These are phyloP conservation scores for Salvelinus fontinalis DNA, from an alignment of 2,113 vertebrate species.

Conservation along the genomic window DNA sequence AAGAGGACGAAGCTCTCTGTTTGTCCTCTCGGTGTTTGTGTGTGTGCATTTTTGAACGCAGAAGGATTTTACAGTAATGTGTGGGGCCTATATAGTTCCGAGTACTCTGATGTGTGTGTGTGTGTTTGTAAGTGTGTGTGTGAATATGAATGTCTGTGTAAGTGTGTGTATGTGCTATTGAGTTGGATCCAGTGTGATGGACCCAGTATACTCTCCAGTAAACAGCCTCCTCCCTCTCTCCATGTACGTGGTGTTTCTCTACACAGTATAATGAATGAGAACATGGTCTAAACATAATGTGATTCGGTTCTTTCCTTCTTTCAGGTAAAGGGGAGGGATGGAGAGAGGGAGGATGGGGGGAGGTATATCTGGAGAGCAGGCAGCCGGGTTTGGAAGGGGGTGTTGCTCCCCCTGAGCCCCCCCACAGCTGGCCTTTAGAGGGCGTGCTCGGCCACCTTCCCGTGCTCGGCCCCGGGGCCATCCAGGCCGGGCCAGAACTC, in stretches of 20 bases:
- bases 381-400: constrained; percentile 20
- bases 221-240: not conserved
- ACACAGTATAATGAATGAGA: constrained; percentile 35
- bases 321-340: not conserved
- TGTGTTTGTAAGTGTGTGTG: not conserved
- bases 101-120: not conserved
- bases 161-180: not conserved
- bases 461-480: constrained; percentile 50
- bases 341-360: constrained; percentile 21
- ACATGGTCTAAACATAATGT: constrained; percentile 11
- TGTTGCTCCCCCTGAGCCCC: constrained; percentile 27
- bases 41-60: constrained; percentile 5
- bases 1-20: not conserved
- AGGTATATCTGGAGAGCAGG: constrained; percentile 31
- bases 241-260: constrained; percentile 33
- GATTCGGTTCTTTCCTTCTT: not conserved
- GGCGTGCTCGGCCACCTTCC: constrained; percentile 80
- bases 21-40: constrained; percentile 11
- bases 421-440: constrained; percentile 69
- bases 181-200: not conserved
- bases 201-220: not conserved
- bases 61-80: constrained; percentile 11
- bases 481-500: constrained; percentile 82
- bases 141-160: not conserved
- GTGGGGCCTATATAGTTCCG: too few relatives aligned